Percentiles rank a stretch among this genome's conserved stretches.
These are phyloP conservation scores for Aplocera efformata DNA, from an alignment of 2,888 invertebrate genomes.

Conservation along the genomic window DNA sequence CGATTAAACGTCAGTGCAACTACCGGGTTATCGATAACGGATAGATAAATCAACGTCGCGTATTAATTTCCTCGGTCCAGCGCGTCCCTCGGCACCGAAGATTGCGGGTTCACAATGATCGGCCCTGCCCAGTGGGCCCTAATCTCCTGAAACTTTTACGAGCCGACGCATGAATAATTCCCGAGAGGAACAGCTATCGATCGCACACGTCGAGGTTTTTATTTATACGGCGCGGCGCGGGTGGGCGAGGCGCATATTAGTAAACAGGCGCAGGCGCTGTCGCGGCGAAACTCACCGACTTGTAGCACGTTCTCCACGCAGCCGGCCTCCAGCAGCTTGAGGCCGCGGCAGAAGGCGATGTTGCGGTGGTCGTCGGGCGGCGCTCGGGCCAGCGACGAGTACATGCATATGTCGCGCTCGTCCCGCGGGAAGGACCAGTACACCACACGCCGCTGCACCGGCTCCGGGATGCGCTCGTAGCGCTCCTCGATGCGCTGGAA, in stretches of 20 bases:
- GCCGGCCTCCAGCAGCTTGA: constrained; percentile 89
- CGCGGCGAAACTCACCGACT: constrained; percentile 87
- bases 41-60: constrained; percentile 47
- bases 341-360: constrained; percentile 92
- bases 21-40: constrained; percentile 49
- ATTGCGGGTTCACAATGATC: constrained; percentile 37
- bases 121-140: constrained; percentile 50
- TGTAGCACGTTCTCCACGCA: constrained; percentile 92
- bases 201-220: constrained; percentile 80
- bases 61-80: constrained; percentile 30
- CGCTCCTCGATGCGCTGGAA: constrained; percentile 93
- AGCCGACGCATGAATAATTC: constrained; percentile 78
- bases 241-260: constrained; percentile 80
- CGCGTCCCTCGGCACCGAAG: constrained; percentile 28
- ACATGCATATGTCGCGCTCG: constrained; percentile 94
- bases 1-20: constrained; percentile 50
- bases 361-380: constrained; percentile 86
- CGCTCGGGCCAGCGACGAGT: constrained; percentile 86
- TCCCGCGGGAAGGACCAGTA: constrained; percentile 94
- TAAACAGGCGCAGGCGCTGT: constrained; percentile 79
- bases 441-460: constrained; percentile 92
- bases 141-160: constrained; percentile 73
- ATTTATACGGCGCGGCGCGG: constrained; percentile 76
- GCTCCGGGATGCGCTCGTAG: constrained; percentile 93
- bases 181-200: constrained; percentile 79